Evolutionary conservation across 2,888 invertebrate genomes (phyloP).

Genomic region (Anorthoa munda): DNA sequence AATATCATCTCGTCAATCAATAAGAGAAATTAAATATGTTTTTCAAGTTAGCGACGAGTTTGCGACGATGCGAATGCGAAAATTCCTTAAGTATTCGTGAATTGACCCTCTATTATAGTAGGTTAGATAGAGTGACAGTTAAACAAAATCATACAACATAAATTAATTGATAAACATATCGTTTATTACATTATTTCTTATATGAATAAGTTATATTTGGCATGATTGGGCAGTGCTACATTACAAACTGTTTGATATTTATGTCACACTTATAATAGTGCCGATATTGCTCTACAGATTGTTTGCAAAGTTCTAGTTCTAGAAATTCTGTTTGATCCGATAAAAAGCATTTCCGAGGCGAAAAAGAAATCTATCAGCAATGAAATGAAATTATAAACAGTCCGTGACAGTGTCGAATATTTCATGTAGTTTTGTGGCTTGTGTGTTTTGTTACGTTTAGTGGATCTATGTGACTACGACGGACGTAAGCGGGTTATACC

Average conservation of each 20-base stretch:
- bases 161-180: constrained; percentile 71
- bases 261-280: neutral
- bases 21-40: neutral
- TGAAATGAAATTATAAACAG: neutral
- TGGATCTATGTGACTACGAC: no score
- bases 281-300: constrained; percentile 11
- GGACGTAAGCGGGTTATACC: no score
- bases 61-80: neutral
- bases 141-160: constrained; percentile 60
- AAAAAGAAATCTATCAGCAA: no score
- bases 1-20: neutral
- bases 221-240: constrained; percentile 64
- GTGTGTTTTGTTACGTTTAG: no score
- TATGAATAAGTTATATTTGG: constrained; percentile 66
- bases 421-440: no score
- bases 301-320: neutral
- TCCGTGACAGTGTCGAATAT: neutral
- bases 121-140: constrained; percentile 26
- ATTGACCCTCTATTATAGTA: neutral
- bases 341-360: neutral
- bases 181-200: constrained; percentile 73
- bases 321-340: neutral
- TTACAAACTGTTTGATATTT: constrained; percentile 31
- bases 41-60: neutral
- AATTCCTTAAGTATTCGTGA: neutral